phyloP scores from a whole-genome alignment of 2,888 invertebrate genomes.

The Oscheius myriophilus region DNA sequence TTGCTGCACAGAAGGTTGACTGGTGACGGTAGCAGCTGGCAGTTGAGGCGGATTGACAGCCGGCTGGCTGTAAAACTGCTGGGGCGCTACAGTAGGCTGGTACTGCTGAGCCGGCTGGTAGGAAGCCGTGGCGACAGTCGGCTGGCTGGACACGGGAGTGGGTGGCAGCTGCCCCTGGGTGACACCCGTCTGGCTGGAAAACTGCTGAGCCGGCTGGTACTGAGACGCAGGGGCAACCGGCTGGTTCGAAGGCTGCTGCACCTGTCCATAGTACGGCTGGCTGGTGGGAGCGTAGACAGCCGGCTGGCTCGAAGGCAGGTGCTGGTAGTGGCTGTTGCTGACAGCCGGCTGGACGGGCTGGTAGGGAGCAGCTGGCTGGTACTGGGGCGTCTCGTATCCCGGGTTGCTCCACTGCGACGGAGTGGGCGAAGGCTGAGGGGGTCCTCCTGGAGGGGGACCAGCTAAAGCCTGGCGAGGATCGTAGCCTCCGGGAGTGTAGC shows the following conservation, averaged over 20 bases:
- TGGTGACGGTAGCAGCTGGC: not conserved
- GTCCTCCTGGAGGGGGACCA: too few relatives aligned
- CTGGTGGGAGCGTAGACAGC: too few relatives aligned
- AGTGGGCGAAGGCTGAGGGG: too few relatives aligned
- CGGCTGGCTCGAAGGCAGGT: conserved; percentile 4
- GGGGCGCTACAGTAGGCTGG: not conserved
- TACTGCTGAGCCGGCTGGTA: conserved; percentile 8
- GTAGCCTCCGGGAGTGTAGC: too few relatives aligned
- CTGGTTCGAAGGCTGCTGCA: not conserved
- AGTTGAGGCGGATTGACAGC: not conserved
- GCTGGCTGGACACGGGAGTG: not conserved
- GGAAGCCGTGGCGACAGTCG: not conserved
- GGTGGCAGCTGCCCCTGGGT: not conserved
- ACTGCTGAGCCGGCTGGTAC: not conserved
- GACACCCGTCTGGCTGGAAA: not conserved
- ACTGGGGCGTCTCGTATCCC: too few relatives aligned
- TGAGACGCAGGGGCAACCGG: not conserved
- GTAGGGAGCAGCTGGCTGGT: not conserved
- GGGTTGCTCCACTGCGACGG: too few relatives aligned
- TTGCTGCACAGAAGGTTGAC: not conserved
- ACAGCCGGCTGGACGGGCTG: not conserved
- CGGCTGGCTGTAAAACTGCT: not conserved
- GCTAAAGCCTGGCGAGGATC: too few relatives aligned
- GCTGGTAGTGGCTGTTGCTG: conserved; percentile 1
- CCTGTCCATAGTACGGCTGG: too few relatives aligned